A percentile compares a stretch with the other conserved stretches of the same genome.
These are phyloP conservation scores for Bombylius discolor DNA, from an alignment of 2,888 invertebrate genomes.

Conservation along the genomic window DNA sequence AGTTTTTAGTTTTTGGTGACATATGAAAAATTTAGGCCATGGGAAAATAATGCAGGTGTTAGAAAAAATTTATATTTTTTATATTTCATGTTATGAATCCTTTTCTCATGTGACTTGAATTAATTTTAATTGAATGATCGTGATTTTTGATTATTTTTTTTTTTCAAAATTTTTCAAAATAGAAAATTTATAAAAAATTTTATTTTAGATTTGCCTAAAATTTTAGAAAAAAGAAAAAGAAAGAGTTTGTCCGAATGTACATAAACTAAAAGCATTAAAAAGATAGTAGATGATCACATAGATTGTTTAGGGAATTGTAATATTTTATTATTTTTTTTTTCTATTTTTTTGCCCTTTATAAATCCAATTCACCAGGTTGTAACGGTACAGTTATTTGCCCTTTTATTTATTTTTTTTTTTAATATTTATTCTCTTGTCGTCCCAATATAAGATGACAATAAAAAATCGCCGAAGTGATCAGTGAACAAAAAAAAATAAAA, in stretches of 20 bases:
- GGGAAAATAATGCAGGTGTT: conserved; percentile 8
- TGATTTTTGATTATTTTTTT: not conserved
- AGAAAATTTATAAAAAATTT: not conserved
- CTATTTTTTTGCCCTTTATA: no score
- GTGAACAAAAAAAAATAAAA: not conserved
- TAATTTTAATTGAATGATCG: conserved; percentile 1
- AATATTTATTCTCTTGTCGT: no score
- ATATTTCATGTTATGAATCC: no score
- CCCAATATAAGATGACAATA: not conserved
- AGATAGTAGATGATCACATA: no score
- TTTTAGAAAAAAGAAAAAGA: no score
- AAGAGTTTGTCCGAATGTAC: no score
- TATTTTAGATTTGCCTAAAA: no score
- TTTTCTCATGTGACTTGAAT: not conserved
- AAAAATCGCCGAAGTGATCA: not conserved
- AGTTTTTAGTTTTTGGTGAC: not conserved
- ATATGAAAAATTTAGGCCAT: conserved; percentile 2
- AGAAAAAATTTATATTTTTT: not conserved
- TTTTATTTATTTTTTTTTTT: conserved; percentile 1
- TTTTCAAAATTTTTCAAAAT: not conserved
- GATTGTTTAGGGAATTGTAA: no score
- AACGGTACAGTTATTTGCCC: conserved; percentile 8
- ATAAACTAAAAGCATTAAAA: no score
- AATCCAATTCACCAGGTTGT: no score
- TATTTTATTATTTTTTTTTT: no score